Evolutionary conservation across 2,888 invertebrate species (phyloP).

Genomic region (Rotaria magnacalcarata): DNA sequence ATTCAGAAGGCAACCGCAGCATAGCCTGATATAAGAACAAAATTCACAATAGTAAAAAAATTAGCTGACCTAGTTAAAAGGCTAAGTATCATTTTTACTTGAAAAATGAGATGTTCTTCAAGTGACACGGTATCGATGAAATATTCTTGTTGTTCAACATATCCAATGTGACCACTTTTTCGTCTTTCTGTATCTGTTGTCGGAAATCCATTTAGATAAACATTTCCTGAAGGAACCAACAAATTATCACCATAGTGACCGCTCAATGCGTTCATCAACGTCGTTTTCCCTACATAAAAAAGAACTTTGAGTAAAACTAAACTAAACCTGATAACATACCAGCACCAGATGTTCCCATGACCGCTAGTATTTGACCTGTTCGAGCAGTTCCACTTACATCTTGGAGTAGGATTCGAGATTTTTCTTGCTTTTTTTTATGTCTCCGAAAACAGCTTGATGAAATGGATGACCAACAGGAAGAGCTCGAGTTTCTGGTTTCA

Average conservation of each 20-base stretch:
- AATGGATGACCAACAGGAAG: too few relatives aligned
- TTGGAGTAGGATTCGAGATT: background rate
- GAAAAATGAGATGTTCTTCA: background rate
- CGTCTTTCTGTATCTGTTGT: background rate
- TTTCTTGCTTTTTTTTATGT: too few relatives aligned
- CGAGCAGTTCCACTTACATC: background rate
- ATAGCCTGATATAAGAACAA: too few relatives aligned
- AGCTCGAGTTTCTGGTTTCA: too few relatives aligned
- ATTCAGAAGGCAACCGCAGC: too few relatives aligned
- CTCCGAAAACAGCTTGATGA: too few relatives aligned
- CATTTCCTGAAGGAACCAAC: background rate
- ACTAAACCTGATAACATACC: background rate
- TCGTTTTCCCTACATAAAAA: background rate
- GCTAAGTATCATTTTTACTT: background rate
- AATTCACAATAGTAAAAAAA: too few relatives aligned
- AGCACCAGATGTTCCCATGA: background rate
- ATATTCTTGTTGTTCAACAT: background rate
- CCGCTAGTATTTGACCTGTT: background rate
- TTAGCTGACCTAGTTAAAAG: too few relatives aligned
- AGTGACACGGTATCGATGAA: background rate
- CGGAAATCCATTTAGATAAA: background rate
- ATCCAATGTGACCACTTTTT: background rate
- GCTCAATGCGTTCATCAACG: background rate
- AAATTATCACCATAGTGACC: background rate
- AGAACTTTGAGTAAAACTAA: background rate